Evolutionary conservation across 1,140 invertebrate genomes (phyloP), one percentile per base, ranked within the genome.

Genomic region (Monochamus saltuarius): DNA sequence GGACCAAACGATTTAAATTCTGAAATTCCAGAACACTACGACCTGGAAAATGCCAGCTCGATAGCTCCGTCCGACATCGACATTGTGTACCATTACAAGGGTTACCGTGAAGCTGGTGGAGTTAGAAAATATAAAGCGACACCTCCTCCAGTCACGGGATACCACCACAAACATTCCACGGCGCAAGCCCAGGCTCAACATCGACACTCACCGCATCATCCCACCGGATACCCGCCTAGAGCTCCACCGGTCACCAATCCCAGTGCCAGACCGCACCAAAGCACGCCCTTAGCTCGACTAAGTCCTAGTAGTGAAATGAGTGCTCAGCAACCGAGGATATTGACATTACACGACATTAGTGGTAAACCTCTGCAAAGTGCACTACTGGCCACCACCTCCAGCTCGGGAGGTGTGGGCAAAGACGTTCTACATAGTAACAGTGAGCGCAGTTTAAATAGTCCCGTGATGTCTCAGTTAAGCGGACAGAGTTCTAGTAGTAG

Each of bases 11-110:
- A 87, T 64, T 74, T 88, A 50, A 87, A 90, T 73, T 88, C 89
- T 0, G 94, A 97, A 74, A 84, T 91, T 64, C 94, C 94, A 0
- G 95, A 98, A 74, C 95, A 96, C 73, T 98, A 98, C 71, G 95
- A 98, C 75, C 79, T 98, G 52, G 95, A 98, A 77, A 98, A 98
- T 78, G 94, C 95, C 0, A 96, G 94, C 75, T 96, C 93, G 0
- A 97, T 98, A 64, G 96, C 96, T 0, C 95, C 96, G 0, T 96
- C 94, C 9, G 96, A 98, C 76, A 97, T 97, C 61, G 95, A 98
- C 72, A 93, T 98, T 59, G 92, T 96, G 1, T 95, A 95, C 71
- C 95, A 98, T 75, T 98, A 98, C 74, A 96, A 97, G 81, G 92
- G 95, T 64, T 90, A 91, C 79, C 77, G 92, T 74, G 89, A 92